Percentiles rank a stretch among this genome's conserved stretches.
Conservation (phyloP, 2,113 vertebrate genomes). For the Eulemur rufifrons region DNA sequence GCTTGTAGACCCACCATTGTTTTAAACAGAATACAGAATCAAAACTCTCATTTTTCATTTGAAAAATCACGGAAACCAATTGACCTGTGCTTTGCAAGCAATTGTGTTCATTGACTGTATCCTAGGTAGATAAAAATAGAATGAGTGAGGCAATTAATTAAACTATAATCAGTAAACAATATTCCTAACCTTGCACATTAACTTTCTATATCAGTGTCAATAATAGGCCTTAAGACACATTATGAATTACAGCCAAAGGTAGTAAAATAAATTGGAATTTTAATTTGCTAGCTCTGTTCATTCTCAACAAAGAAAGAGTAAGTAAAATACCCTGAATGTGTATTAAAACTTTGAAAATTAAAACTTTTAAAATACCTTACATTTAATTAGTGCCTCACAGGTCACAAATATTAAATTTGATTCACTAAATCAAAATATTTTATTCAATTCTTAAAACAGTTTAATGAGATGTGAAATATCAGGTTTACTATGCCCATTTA, state of each 20-base stretch:
- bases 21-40: conserved; percentile 41
- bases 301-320: not conserved
- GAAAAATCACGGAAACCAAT: conserved; percentile 38
- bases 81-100: not conserved
- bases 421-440: not conserved
- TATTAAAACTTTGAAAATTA: conserved; percentile 2
- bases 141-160: conserved; percentile 57
- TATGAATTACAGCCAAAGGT: conserved; percentile 3
- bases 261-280: not conserved
- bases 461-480: not conserved
- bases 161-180: conserved; percentile 58
- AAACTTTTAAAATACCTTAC: not conserved
- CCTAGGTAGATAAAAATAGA: not conserved
- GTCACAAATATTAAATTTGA: not conserved
- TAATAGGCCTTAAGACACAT: not conserved
- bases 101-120: conserved; percentile 5
- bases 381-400: conserved; percentile 10
- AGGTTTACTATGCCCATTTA: not conserved
- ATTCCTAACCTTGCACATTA: conserved; percentile 42
- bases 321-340: not conserved
- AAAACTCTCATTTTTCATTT: conserved; percentile 22
- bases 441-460: not conserved
- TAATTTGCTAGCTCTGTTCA: not conserved
- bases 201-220: not conserved
- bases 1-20: not conserved